Evolutionary conservation across 2,888 invertebrate genomes (phyloP).

Genomic region (Phytoseiulus persimilis): DNA sequence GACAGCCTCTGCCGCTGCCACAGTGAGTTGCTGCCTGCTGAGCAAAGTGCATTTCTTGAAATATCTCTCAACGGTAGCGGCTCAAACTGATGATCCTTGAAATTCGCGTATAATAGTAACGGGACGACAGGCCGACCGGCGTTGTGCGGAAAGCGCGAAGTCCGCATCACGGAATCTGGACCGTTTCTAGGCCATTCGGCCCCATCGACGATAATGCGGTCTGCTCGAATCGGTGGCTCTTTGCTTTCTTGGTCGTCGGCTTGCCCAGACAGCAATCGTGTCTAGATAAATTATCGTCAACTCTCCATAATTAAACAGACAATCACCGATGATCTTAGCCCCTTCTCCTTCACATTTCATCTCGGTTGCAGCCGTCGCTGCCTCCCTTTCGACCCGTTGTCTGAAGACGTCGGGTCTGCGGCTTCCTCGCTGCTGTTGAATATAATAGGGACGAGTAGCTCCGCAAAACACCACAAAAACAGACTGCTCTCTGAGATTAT

Average conservation of each 20-base stretch:
- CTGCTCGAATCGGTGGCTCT: not conserved
- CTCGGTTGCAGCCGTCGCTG: not conserved
- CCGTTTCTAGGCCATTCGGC: not conserved
- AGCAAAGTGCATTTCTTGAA: not conserved
- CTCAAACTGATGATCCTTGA: not conserved
- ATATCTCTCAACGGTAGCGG: not conserved
- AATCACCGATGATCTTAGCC: not conserved
- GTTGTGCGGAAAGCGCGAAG: too few relatives aligned
- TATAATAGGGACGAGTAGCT: not conserved
- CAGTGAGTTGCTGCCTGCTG: not conserved
- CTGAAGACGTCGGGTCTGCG: not conserved
- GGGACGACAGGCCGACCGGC: not conserved
- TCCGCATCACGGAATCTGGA: not conserved
- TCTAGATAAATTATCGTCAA: not conserved
- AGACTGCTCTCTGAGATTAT: not conserved
- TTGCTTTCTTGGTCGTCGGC: not conserved
- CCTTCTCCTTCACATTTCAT: not conserved
- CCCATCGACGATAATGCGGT: not conserved
- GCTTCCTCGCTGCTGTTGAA: not conserved
- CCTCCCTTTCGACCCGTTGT: not conserved
- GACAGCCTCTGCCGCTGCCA: not conserved
- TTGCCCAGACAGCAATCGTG: not conserved
- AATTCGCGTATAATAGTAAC: not conserved
- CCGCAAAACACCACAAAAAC: not conserved
- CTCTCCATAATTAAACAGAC: not conserved